Evolutionary conservation across 37 sponge, comb jelly and placozoan species (phyloP).

Genomic region (Mnemiopsis leidyi): DNA sequence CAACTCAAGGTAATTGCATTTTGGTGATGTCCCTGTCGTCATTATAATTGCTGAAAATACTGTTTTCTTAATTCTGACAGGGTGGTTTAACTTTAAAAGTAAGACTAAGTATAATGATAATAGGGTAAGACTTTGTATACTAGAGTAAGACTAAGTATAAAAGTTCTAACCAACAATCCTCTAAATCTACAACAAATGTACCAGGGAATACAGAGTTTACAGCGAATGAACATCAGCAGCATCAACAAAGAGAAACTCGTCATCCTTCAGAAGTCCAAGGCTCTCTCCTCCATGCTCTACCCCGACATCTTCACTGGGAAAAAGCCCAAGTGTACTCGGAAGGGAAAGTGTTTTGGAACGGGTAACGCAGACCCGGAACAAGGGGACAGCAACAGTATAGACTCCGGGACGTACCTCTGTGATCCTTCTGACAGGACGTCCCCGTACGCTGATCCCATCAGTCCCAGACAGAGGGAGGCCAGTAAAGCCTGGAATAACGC

Average conservation of each 20-base stretch:
- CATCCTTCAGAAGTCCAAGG: neutral
- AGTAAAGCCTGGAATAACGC: neutral
- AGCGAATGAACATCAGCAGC: constrained; percentile 35
- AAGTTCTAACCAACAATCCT: no score
- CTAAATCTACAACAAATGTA: no score
- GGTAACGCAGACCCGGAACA: neutral
- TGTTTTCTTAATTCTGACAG: no score
- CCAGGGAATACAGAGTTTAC: constrained; percentile 22
- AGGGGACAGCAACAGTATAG: neutral
- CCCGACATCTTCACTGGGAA: constrained; percentile 44
- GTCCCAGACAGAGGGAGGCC: neutral
- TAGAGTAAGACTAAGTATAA: neutral
- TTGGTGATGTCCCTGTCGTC: no score
- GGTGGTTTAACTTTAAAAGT: no score
- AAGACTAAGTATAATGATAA: neutral
- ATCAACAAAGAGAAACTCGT: constrained; percentile 26
- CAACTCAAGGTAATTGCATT: constrained; percentile 12
- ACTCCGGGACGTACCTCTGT: constrained; percentile 39
- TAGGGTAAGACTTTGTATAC: neutral
- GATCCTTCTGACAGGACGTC: neutral
- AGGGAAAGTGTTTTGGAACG: constrained; percentile 6
- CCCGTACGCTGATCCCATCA: neutral
- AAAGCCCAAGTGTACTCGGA: neutral
- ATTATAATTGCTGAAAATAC: no score
- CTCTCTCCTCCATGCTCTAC: constrained; percentile 52